Evolutionary conservation across 2,113 vertebrate species (phyloP).

Genomic region (Ifrita kowaldi): DNA sequence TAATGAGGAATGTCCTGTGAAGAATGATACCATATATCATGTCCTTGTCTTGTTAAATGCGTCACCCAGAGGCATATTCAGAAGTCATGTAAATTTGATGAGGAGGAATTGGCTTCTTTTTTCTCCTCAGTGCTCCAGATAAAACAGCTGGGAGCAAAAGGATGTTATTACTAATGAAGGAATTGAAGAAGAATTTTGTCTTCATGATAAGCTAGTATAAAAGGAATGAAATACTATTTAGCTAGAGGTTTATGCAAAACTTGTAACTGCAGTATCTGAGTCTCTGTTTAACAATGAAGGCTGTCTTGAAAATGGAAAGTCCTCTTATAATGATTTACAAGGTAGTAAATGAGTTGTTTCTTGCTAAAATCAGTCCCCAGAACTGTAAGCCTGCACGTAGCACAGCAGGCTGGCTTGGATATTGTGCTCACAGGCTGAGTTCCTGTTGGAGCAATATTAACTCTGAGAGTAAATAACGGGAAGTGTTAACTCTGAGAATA

Average conservation of each 20-base stretch:
- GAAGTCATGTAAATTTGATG: background rate
- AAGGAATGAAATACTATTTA: background rate
- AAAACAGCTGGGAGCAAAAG: background rate
- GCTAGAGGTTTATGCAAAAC: background rate
- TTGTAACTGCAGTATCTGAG: background rate
- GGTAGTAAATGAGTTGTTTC: background rate
- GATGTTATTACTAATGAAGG: background rate
- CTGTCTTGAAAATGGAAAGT: background rate
- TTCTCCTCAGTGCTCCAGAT: background rate
- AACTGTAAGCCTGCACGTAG: background rate
- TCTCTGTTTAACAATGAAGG: background rate
- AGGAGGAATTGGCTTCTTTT: background rate
- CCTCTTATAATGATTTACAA: background rate
- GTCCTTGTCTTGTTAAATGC: background rate
- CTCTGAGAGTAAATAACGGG: background rate
- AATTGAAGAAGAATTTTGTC: background rate
- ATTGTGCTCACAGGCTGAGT: background rate
- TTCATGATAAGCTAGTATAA: background rate
- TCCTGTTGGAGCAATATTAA: background rate
- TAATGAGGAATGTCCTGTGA: background rate
- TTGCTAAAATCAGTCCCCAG: background rate
- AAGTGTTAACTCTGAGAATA: background rate
- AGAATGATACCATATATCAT: background rate
- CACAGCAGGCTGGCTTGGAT: background rate
- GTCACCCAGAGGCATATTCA: background rate